phyloP scores from a whole-genome alignment of 1,140 invertebrate species.

The Lucilia sericata region DNA sequence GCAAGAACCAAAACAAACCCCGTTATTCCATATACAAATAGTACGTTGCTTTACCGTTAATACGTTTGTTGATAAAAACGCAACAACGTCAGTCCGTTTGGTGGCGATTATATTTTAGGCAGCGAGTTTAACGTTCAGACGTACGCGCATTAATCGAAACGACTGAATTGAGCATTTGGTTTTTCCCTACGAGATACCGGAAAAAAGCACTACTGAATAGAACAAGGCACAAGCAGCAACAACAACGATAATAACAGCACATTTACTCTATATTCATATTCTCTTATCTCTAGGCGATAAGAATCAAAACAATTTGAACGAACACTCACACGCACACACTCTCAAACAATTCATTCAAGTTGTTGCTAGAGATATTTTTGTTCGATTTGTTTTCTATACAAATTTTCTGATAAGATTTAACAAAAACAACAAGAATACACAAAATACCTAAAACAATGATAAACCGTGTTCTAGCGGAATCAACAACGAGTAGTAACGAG shows the following conservation, averaged over 20 bases:
- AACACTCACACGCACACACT: background rate
- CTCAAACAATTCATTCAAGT: background rate
- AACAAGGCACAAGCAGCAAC: background rate
- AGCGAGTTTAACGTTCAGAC: conserved; percentile 25
- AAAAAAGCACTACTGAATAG: background rate
- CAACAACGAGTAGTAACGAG: background rate
- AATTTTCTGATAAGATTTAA: conserved; percentile 8
- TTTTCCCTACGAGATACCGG: conserved; percentile 13
- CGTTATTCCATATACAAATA: background rate
- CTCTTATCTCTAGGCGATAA: conserved; percentile 3
- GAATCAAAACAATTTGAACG: background rate
- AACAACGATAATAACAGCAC: background rate
- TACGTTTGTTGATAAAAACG: background rate
- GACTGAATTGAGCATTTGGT: conserved; percentile 15
- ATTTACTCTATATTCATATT: background rate
- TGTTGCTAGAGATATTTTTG: background rate
- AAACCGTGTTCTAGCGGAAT: too few relatives aligned
- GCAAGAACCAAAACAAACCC: background rate
- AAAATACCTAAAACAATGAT: too few relatives aligned
- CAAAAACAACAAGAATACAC: background rate
- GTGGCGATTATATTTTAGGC: background rate
- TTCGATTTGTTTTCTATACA: background rate
- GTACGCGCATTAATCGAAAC: conserved; percentile 11
- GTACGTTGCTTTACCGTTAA: background rate
- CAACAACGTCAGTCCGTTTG: background rate